phyloP scores from a whole-genome alignment of 2,113 vertebrate genomes.

The Campylomormyrus tamandua region DNA sequence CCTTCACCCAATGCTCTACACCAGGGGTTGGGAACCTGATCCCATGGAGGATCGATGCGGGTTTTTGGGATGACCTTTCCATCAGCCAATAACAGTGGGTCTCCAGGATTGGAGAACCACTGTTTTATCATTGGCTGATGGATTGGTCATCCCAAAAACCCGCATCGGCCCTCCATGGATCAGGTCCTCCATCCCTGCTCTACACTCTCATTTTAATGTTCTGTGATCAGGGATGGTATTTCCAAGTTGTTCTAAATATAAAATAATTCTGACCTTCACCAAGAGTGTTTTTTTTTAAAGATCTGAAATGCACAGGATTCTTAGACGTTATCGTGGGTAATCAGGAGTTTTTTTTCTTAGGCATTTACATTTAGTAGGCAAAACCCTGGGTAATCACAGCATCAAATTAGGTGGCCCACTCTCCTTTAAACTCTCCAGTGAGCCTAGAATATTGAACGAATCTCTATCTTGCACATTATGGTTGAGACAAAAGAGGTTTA shows the following conservation, averaged over 20 bases:
- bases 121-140: too few species aligned
- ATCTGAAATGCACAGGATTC: background rate
- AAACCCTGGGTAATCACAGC: background rate
- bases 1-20: background rate
- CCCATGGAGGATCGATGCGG: too few species aligned
- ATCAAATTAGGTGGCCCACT: slow-evolving; percentile 3
- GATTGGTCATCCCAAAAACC: too few species aligned
- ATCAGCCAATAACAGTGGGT: too few species aligned
- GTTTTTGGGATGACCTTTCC: too few species aligned
- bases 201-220: background rate
- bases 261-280: background rate
- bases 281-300: background rate
- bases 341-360: background rate
- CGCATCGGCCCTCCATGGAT: too few species aligned
- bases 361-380: background rate
- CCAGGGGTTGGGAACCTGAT: too few species aligned
- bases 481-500: background rate
- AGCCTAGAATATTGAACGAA: background rate
- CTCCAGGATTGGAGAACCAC: too few species aligned
- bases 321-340: background rate
- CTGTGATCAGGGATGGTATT: background rate
- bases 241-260: background rate
- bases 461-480: background rate
- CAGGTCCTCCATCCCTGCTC: background rate
- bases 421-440: slow-evolving; percentile 9